These are phyloP conservation scores for Sebastes schlegelii DNA, from an alignment of 2,113 vertebrate genomes.

Conservation along the genomic window DNA sequence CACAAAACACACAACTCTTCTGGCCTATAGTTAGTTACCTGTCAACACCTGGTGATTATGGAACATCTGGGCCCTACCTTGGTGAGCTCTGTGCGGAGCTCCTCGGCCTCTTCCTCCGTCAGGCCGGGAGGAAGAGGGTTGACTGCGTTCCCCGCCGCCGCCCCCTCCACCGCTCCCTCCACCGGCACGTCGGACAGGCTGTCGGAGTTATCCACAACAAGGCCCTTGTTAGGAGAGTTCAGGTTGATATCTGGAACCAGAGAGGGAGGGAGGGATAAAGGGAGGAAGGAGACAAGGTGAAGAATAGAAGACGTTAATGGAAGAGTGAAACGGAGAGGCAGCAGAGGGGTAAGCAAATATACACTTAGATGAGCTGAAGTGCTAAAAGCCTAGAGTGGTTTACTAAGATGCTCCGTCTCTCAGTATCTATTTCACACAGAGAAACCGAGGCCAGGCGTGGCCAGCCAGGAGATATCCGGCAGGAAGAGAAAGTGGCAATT, in stretches of 20 bases:
- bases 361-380: not conserved
- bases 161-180: slow-evolving; percentile 80
- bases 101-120: slow-evolving; percentile 91
- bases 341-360: not conserved
- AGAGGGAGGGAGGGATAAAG: not conserved
- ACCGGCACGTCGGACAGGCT: slow-evolving; percentile 87
- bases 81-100: slow-evolving; percentile 87
- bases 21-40: not conserved
- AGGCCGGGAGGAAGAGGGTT: slow-evolving; percentile 84
- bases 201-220: slow-evolving; percentile 80
- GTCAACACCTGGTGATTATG: not conserved
- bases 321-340: not conserved
- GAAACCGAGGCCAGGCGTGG: not conserved
- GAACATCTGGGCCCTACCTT: slow-evolving; percentile 84
- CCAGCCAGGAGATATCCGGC: slow-evolving; percentile 14
- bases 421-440: slow-evolving; percentile 23
- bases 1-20: not conserved
- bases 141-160: slow-evolving; percentile 62
- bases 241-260: slow-evolving; percentile 93
- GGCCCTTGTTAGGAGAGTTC: slow-evolving; percentile 97
- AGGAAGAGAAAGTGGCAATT: slow-evolving; percentile 49
- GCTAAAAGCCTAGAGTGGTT: slow-evolving; percentile 23
- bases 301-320: not conserved
- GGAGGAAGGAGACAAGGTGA: not conserved
- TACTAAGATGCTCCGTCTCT: not conserved